These are phyloP conservation scores for Drosophila funebris DNA, from an alignment of 1,140 invertebrate genomes.

Conservation along the genomic window DNA sequence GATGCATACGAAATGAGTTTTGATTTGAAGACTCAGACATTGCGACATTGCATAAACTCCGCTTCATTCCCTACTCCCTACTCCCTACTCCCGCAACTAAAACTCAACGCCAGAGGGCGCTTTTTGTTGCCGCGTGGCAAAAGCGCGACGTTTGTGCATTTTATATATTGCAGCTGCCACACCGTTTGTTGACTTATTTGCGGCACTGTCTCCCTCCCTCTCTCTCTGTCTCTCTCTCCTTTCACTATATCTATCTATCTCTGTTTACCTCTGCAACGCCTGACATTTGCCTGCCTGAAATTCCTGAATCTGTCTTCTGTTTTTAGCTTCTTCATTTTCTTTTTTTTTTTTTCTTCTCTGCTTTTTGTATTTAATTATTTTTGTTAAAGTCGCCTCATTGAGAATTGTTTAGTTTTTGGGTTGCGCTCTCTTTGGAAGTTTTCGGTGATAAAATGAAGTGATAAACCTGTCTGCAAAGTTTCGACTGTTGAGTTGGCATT, in stretches of 20 bases:
- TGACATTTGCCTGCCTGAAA: constrained; percentile 22
- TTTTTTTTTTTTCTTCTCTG: constrained; percentile 5
- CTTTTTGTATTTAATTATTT: constrained; percentile 77
- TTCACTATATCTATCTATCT: constrained; percentile 2
- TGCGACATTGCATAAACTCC: too few relatives aligned
- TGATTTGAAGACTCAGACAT: constrained; percentile 62
- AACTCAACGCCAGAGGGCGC: constrained; percentile 8
- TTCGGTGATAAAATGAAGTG: constrained; percentile 74
- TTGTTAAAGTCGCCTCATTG: constrained; percentile 48
- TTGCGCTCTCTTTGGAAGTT: constrained; percentile 45
- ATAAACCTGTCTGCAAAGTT: constrained; percentile 82
- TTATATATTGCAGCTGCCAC: constrained; percentile 61
- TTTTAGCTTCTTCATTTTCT: constrained; percentile 11
- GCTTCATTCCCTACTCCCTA: too few relatives aligned
- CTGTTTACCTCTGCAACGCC: constrained; percentile 7
- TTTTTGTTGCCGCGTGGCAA: neutral
- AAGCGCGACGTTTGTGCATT: constrained; percentile 71
- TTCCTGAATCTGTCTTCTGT: constrained; percentile 6
- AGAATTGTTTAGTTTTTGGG: constrained; percentile 48
- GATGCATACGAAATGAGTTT: constrained; percentile 81
- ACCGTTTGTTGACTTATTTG: constrained; percentile 73
- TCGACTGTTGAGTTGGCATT: constrained; percentile 56
- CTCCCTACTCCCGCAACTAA: neutral
- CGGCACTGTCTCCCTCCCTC: constrained; percentile 38
- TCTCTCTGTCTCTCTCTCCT: neutral